Conservation (phyloP, 2,797 vertebrate genomes). For the Coregonus sp. region DNA sequence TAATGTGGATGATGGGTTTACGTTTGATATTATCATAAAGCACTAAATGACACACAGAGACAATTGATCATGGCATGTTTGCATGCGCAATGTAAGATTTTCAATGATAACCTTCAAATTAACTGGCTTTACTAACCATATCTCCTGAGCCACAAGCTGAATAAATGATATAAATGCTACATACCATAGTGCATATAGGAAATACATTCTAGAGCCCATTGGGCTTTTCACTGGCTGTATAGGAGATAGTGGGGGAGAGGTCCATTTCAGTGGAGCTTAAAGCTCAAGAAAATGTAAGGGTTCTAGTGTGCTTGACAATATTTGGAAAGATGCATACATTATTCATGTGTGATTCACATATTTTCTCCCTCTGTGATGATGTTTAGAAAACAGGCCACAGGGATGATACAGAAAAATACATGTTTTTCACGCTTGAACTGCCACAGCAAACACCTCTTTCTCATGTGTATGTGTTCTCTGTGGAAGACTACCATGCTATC, state of each 20-base stretch:
- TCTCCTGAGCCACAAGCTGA: not conserved
- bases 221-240: not conserved
- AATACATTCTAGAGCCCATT: too few species aligned
- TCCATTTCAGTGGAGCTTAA: not conserved
- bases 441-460: slow-evolving; percentile 32
- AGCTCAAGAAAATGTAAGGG: not conserved
- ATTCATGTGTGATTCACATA: slow-evolving; percentile 14
- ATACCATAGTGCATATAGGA: not conserved
- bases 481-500: slow-evolving; percentile 1
- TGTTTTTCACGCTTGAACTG: slow-evolving; percentile 54
- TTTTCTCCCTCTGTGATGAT: slow-evolving; percentile 9
- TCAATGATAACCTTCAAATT: slow-evolving; percentile 2
- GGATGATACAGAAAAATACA: slow-evolving; percentile 44
- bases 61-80: not conserved
- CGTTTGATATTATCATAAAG: slow-evolving; percentile 7
- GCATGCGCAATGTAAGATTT: not conserved
- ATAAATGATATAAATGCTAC: not conserved
- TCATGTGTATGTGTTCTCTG: not conserved
- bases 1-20: not conserved
- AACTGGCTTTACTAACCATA: not conserved
- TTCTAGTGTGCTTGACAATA: not conserved
- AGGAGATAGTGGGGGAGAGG: not conserved
- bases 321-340: slow-evolving; percentile 6
- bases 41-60: slow-evolving; percentile 11
- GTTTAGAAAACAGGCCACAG: slow-evolving; percentile 33